Percentiles rank a stretch among this genome's conserved stretches.
These are phyloP conservation scores for Craniophora ligustri DNA, from an alignment of 2,888 invertebrate species.

Conservation along the genomic window DNA sequence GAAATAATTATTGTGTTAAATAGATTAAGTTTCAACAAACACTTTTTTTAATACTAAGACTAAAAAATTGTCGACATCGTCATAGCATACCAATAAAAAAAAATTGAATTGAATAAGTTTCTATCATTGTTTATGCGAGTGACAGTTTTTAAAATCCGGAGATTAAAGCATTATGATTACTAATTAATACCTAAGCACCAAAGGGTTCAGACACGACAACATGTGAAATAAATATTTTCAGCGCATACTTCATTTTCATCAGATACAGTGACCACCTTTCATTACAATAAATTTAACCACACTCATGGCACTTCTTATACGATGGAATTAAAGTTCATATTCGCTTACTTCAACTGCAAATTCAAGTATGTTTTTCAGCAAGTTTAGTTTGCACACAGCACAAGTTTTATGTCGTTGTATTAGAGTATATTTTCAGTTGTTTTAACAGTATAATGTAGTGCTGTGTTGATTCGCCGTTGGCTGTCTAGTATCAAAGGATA, in stretches of 20 bases:
- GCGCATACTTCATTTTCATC: conserved; percentile 40
- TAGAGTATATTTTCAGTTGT: conserved; percentile 31
- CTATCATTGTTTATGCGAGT: too few species aligned
- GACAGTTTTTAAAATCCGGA: too few species aligned
- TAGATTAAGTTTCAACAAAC: too few species aligned
- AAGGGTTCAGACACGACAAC: conserved; percentile 22
- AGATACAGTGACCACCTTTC: conserved; percentile 39
- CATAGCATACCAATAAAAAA: too few species aligned
- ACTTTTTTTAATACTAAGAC: too few species aligned
- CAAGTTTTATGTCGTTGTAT: conserved; percentile 2
- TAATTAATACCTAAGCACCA: conserved; percentile 13
- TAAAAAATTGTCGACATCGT: too few species aligned
- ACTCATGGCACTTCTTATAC: conserved; percentile 1
- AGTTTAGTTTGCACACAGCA: neutral
- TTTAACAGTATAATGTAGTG: conserved; percentile 4
- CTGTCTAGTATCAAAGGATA: conserved; percentile 52
- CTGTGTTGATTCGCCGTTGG: conserved; percentile 37
- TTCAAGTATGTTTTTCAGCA: conserved; percentile 8
- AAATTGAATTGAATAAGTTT: too few species aligned
- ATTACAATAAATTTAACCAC: conserved; percentile 14
- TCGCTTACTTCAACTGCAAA: conserved; percentile 9
- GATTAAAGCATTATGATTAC: neutral
- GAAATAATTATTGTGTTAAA: too few species aligned
- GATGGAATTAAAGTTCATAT: conserved; percentile 21
- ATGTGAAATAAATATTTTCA: conserved; percentile 51